Evolutionary conservation across 2,888 invertebrate species (phyloP), one percentile per base, ranked within the genome.

Genomic region (Heterodera filipjevi): DNA sequence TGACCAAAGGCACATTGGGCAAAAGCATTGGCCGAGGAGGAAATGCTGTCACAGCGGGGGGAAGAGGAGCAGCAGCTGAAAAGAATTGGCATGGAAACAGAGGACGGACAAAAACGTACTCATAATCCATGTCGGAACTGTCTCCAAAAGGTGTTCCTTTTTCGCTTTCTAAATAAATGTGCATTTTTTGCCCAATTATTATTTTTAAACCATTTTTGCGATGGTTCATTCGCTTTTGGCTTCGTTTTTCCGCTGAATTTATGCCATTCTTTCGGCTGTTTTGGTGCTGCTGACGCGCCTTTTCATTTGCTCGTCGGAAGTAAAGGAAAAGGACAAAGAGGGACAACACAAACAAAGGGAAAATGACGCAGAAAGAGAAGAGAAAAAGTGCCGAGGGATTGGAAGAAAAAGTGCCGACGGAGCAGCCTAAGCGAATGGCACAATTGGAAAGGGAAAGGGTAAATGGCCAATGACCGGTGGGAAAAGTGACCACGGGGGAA

Each of bases 401-500:
- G 33, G 68, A 68, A 8, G 59, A 10, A 59, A 27, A 6, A 59
- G 22, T 59, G 59, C 27, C 59, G 27, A 27, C n/a, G 33, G 68
- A n/a, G 33, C 68, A 32, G 33, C 33, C 68, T 68, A 33, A 32
- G 16, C n/a, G 5, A 68, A 33, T 59, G 27, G 59, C 33, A 68
- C 8, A 32, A 33, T 68, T 8, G 68, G 5, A 35, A 1, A 16
- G 5, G 27, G 32, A 27, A 10, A 68, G 33, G 22, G 27, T 3
- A 32, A 27, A 3, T 27, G 27, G 32, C 14, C 19, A 35, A n/a
- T 32, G 33, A 33, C 68, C 32, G 35, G 0, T 32, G 2, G 68
- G 68, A 33, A 49, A 78, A 27, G 66, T 66, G 49, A 75, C n/a
- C 0, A 59, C 70, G 12, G 78, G 19, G 10, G 78, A 78, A 14